A percentile compares a stretch with the other conserved stretches of the same genome.
Conservation (phyloP, 2,888 invertebrate species). For the Caprella mutica region DNA sequence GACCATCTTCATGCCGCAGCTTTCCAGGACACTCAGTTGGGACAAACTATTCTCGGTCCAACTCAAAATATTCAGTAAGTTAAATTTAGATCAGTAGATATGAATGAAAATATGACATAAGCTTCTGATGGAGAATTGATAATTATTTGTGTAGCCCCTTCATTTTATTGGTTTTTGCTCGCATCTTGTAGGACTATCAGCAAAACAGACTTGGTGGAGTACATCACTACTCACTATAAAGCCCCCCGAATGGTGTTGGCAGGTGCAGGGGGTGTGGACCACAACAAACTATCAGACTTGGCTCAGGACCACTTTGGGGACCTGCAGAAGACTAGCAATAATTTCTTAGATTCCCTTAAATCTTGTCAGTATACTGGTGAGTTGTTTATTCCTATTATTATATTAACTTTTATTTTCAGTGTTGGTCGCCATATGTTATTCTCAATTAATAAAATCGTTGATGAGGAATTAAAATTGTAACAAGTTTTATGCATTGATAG, state of each 20-base stretch:
- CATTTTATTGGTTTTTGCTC: too few relatives aligned
- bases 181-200: constrained; percentile 49
- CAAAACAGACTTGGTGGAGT: constrained; percentile 67
- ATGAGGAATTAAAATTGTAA: too few relatives aligned
- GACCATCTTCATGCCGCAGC: constrained; percentile 94
- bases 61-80: constrained; percentile 75
- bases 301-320: constrained; percentile 67
- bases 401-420: not conserved
- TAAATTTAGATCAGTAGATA: too few relatives aligned
- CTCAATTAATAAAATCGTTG: too few relatives aligned
- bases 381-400: not conserved
- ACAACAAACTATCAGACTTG: constrained; percentile 68
- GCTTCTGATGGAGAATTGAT: not conserved
- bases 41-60: constrained; percentile 92
- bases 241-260: constrained; percentile 85
- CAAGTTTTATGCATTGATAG: too few relatives aligned
- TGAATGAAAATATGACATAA: not conserved
- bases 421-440: too few relatives aligned
- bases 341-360: constrained; percentile 30
- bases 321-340: constrained; percentile 43
- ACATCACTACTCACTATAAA: constrained; percentile 84
- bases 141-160: too few relatives aligned
- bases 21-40: constrained; percentile 84
- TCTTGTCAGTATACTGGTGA: constrained; percentile 44
- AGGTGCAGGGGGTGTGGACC: constrained; percentile 89